A percentile compares a stretch with the other conserved stretches of the same genome.
phyloP scores from a whole-genome alignment of 2,113 vertebrate genomes.

The Proteles cristata region DNA sequence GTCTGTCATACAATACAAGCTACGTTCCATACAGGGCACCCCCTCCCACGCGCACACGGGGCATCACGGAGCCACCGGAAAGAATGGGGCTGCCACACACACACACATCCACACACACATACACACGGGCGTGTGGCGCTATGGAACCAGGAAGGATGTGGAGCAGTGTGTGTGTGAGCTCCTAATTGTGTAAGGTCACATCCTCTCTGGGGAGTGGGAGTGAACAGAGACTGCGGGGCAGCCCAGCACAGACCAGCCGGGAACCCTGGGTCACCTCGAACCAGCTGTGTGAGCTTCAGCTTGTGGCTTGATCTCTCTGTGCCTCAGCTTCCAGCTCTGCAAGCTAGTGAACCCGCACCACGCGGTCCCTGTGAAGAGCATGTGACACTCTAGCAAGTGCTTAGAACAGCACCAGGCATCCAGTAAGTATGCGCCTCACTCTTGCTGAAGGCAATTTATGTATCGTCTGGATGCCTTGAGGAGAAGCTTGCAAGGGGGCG shows the following conservation, averaged over 20 bases:
- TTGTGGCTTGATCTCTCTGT: background rate
- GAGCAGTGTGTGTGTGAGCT: background rate
- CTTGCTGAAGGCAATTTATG: background rate
- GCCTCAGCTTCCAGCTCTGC: background rate
- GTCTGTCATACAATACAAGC: background rate
- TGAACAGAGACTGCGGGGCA: background rate
- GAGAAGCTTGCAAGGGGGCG: background rate
- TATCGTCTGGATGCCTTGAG: background rate
- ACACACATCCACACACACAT: accelerated
- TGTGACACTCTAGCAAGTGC: background rate
- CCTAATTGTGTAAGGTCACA: too few species aligned
- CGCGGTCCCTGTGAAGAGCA: accelerated
- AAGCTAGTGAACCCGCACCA: background rate
- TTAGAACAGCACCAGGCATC: background rate
- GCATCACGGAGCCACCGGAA: too few species aligned
- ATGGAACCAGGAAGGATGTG: background rate
- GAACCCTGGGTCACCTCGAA: too few species aligned
- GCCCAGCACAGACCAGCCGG: background rate
- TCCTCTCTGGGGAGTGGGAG: background rate
- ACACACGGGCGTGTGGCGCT: too few species aligned
- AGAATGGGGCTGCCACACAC: background rate
- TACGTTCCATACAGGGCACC: too few species aligned
- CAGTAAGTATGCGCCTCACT: accelerated
- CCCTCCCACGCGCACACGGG: accelerated
- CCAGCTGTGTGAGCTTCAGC: background rate